Conservation (phyloP, 2,113 vertebrate genomes). For the Syngnathus floridae region DNA sequence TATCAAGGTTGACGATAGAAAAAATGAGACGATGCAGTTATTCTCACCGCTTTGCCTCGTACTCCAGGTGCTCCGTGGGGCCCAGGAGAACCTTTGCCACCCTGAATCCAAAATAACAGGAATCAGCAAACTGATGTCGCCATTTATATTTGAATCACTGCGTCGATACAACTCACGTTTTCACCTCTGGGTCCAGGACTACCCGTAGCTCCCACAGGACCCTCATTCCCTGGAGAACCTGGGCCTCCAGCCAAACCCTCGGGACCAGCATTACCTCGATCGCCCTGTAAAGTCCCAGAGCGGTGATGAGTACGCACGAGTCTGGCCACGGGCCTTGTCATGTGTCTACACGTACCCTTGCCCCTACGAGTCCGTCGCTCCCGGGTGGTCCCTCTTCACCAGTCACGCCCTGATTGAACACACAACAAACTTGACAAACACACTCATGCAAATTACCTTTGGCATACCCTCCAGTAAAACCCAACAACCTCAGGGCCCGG, state of each 20-base stretch:
- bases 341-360: constrained; percentile 68
- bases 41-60: constrained; percentile 82
- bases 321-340: no score
- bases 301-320: neutral
- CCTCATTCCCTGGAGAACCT: constrained; percentile 82
- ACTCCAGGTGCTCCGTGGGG: constrained; percentile 71
- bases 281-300: constrained; percentile 72
- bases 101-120: constrained; percentile 62
- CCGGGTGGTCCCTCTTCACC: constrained; percentile 88
- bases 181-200: constrained; percentile 82
- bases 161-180: constrained; percentile 69
- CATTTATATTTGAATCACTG: neutral
- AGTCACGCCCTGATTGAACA: constrained; percentile 73
- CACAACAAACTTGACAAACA: constrained; percentile 12
- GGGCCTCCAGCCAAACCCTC: constrained; percentile 82
- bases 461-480: neutral
- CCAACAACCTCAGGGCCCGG: constrained; percentile 81
- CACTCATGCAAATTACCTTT: constrained; percentile 64
- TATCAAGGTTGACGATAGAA: neutral
- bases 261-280: constrained; percentile 82
- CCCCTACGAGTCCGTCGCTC: constrained; percentile 83
- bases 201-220: constrained; percentile 84
- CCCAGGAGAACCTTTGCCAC: constrained; percentile 80
- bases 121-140: neutral
- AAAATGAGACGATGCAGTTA: neutral